Conservation (phyloP, 2,888 invertebrate species). For the Tenthredo scrophulariae region DNA sequence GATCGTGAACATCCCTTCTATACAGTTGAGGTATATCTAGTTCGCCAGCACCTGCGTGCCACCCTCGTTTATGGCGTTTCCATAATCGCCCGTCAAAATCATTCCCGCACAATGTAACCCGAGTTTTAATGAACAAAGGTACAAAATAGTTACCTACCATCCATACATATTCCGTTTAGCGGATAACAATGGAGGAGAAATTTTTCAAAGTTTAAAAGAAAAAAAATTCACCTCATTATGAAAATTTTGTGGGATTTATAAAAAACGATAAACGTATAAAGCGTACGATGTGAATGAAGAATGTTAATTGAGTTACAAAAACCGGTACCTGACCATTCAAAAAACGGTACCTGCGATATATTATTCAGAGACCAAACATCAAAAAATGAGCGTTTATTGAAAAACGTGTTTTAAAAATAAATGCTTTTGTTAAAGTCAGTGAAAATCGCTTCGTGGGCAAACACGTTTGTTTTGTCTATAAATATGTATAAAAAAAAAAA, state of each 20-base stretch:
- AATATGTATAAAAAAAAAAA: too few species aligned
- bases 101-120: background rate
- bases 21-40: slow-evolving; percentile 24
- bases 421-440: background rate
- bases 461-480: background rate
- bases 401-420: background rate
- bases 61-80: slow-evolving; percentile 41
- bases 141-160: too few species aligned
- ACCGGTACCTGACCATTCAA: background rate
- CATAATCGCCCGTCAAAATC: slow-evolving; percentile 47
- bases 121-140: background rate
- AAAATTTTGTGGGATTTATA: background rate
- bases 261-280: background rate
- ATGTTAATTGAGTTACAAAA: background rate
- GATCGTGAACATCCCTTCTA: slow-evolving; percentile 16
- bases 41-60: slow-evolving; percentile 38
- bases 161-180: too few species aligned
- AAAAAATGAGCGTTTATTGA: background rate
- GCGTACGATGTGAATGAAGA: background rate
- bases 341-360: background rate
- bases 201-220: background rate
- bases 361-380: background rate
- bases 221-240: background rate
- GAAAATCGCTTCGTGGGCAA: background rate
- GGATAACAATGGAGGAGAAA: too few species aligned